phyloP scores from a whole-genome alignment of 2,888 invertebrate genomes.

The Synergus umbraculus region DNA sequence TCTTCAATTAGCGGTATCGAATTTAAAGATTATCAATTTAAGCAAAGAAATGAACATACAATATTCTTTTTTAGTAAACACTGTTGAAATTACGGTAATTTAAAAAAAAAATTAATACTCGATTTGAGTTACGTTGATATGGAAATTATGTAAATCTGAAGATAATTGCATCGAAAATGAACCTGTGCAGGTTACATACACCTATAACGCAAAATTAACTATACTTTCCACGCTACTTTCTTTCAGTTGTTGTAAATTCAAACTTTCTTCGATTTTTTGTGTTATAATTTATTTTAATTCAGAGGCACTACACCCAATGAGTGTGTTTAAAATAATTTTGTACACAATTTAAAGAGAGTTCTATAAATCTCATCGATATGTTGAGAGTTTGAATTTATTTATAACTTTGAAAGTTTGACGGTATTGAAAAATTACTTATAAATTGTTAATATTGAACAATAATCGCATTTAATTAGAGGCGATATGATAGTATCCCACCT shows the following conservation, averaged over 20 bases:
- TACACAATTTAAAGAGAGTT: too few species aligned
- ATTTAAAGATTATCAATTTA: slow-evolving; percentile 3
- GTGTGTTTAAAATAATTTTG: too few species aligned
- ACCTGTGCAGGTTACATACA: background rate
- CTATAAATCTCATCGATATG: too few species aligned
- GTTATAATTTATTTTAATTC: too few species aligned
- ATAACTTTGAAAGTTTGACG: too few species aligned
- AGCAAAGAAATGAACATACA: background rate
- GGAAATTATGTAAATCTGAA: slow-evolving; percentile 21
- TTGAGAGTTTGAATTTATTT: too few species aligned
- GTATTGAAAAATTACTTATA: background rate
- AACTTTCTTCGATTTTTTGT: background rate
- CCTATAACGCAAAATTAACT: background rate
- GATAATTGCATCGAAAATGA: background rate
- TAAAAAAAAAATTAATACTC: background rate
- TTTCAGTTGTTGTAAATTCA: background rate
- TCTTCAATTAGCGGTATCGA: background rate
- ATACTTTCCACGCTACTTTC: background rate
- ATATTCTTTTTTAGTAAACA: background rate
- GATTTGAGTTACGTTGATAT: background rate
- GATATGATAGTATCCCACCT: background rate
- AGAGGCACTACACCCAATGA: too few species aligned
- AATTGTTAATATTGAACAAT: background rate
- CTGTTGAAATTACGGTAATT: background rate
- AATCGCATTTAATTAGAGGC: background rate